phyloP scores from a whole-genome alignment of 2,113 vertebrate species.

The Neopipo cinnamomea region DNA sequence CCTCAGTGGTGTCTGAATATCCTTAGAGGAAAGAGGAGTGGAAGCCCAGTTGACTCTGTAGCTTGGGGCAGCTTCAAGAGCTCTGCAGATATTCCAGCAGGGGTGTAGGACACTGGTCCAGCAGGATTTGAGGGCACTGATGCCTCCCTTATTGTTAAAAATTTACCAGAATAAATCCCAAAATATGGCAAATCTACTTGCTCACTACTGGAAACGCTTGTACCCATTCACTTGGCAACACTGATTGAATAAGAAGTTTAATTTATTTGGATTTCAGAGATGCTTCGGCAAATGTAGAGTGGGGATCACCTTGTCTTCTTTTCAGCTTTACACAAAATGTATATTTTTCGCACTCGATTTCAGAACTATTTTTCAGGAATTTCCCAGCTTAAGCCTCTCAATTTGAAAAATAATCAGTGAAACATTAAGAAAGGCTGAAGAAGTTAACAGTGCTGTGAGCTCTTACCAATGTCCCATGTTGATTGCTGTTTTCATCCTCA shows the following conservation, averaged over 20 bases:
- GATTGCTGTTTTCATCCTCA: background rate
- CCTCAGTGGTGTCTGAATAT: background rate
- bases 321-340: background rate
- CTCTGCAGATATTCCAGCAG: background rate
- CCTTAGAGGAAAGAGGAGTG: background rate
- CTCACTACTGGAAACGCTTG: background rate
- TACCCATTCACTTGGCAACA: background rate
- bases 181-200: background rate
- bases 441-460: background rate
- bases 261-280: background rate
- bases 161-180: background rate
- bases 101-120: background rate
- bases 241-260: background rate
- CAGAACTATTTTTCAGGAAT: conserved; percentile 24
- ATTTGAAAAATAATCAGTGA: background rate
- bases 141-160: background rate
- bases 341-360: background rate
- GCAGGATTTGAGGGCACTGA: background rate
- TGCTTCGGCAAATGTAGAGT: background rate
- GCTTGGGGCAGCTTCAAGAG: background rate
- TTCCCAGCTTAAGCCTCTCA: background rate
- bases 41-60: background rate
- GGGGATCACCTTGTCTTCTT: background rate
- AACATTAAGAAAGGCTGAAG: background rate
- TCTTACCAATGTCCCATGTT: background rate